phyloP scores from a whole-genome alignment of 2,888 invertebrate genomes.

The Microdon myrmicae region DNA sequence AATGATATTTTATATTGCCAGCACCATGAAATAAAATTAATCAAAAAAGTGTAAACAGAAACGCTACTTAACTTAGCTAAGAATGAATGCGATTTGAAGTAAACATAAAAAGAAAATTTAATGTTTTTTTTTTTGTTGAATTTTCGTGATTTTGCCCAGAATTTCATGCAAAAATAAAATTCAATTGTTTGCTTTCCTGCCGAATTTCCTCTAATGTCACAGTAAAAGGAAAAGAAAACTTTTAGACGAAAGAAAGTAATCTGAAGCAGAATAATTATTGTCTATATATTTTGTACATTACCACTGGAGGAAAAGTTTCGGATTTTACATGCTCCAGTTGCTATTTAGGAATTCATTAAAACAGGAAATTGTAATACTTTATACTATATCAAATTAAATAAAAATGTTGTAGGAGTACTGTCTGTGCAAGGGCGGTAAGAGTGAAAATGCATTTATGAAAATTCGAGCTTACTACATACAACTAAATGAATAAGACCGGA shows the following conservation, averaged over 20 bases:
- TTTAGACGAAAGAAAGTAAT: neutral
- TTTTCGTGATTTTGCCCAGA: neutral
- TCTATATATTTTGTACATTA: conserved; percentile 35
- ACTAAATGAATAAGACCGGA: too few relatives aligned
- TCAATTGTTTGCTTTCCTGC: conserved; percentile 4
- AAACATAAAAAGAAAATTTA: neutral
- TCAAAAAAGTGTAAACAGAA: conserved; percentile 12
- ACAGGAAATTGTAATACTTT: neutral
- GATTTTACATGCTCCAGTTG: conserved; percentile 55
- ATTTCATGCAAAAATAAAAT: conserved; percentile 9
- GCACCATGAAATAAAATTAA: conserved; percentile 28
- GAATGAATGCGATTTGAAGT: conserved; percentile 4
- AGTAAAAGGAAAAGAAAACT: conserved; percentile 3
- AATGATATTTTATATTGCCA: conserved; percentile 21
- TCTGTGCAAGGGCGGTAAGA: too few relatives aligned
- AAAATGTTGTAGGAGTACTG: too few relatives aligned
- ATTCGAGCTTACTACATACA: too few relatives aligned
- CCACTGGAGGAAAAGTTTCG: conserved; percentile 48
- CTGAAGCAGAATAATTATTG: neutral
- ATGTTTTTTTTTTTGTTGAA: too few relatives aligned
- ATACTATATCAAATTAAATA: too few relatives aligned
- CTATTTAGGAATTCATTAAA: conserved; percentile 9
- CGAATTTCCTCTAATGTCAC: too few relatives aligned
- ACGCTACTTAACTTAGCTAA: conserved; percentile 1
- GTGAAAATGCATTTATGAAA: too few relatives aligned